Base-by-base conservation (phyloP, 1,140 invertebrate genomes). In the Drosophila funebris region DNA sequence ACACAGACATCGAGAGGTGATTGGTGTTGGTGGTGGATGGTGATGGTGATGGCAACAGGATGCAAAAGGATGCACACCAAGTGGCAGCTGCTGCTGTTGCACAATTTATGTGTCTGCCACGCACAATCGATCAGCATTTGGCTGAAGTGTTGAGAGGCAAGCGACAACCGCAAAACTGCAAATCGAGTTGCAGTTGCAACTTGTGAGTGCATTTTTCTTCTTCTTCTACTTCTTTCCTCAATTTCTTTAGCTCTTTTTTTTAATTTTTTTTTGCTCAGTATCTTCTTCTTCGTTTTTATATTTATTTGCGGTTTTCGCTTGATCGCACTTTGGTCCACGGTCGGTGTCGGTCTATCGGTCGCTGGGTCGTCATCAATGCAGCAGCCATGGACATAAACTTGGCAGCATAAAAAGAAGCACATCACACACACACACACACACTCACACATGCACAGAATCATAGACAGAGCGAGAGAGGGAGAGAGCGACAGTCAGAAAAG, bases 301-400 rank as follows among this genome's bases (percentile, higher is more conserved):
- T 64, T 44, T 70, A 44, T 67, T 73, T 83, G 83, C 78, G 73
- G 82, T 85, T 81, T 76, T 87, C 76, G 81, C 77, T 64, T 75
- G 72, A 63, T 75, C 67, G 72, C 67, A 61, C 71, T 68, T 71
- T 70, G 66, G 50, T 64, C 36, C 33, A 22, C 54, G 52, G 48
- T 54, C 39, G 24, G 24, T 41, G 64, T 76, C 75, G 76, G 64
- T 85, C 81, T 85, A 81, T 85, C 84, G 83, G 83, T 88, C 83
- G 83, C 83, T 88, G 83, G 84, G 83, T 88, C 82, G 82, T 88
- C 82, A 87, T 88, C 82, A 87, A 87, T 89, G 84, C 82, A 69
- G 46, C 67, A 60, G 53, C 57, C 63, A 83, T 33, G 69, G 74
- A 74, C 64, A 76, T 72, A 72, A 64, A 75, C 43, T 60, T 67